Base-by-base conservation (phyloP, 2,888 invertebrate genomes). In the Trichopoda pennipes region DNA sequence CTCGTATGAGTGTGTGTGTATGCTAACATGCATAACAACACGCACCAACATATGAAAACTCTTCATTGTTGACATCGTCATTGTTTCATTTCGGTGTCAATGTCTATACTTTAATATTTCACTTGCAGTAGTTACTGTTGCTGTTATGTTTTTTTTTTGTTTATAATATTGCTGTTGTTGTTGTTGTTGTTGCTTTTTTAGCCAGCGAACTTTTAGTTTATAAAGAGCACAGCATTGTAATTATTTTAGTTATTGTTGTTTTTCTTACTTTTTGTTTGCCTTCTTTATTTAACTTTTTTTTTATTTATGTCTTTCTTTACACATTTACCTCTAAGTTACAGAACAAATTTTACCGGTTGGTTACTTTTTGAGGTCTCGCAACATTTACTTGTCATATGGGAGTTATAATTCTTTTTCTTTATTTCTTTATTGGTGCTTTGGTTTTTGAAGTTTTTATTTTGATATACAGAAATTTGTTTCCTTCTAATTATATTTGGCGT, bases 31-130 rank as follows among this genome's bases (percentile, higher is more conserved):
- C 64, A 44, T 79, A 66, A 61, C 64, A 78, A 19, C 63, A 23
- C 42, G 69, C 21, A 58, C 21, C 23, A 3, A n/a, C 23, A 42
- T 14, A 38, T n/a, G 42, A 72, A 66, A 72, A 73, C 55, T 74
- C 69, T 75, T 69, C 55, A 32, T 47, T 75, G 70, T 64, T 76
- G 80, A 79, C 80, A 80, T 69, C 63, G 75, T 68, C 72, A 80
- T 76, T 80, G 70, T 76, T 75, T 74, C 55, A 17, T 61, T 68
- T 80, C 61, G 82, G 79, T 83, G 82, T 80, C 80, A 75, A 76
- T 80, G 82, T 76, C 82, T 70, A 38, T 51, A 60, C 58, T 58
- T 76, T 69, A 64, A 56, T 69, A 68, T 69, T 77, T 38, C 60
- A 58, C 16, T 73, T 58, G 58, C 61, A 49, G 53, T 9, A 53